These are phyloP conservation scores for Corvus moneduloides DNA, from an alignment of 2,113 vertebrate species.

Conservation along the genomic window DNA sequence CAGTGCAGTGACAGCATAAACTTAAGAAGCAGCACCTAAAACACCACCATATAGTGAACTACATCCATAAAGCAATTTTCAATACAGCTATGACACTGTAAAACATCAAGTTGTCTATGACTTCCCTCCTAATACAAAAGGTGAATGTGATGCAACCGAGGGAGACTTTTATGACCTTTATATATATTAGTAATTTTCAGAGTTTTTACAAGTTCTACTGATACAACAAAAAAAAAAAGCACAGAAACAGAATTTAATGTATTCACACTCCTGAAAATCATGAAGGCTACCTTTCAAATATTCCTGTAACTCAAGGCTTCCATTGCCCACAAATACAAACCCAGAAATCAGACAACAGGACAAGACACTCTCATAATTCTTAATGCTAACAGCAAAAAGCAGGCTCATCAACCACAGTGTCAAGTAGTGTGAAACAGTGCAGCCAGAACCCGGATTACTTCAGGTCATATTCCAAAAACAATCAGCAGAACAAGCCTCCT, in stretches of 20 bases:
- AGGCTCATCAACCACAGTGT: background rate
- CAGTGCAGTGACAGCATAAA: conserved; percentile 32
- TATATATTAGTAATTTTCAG: conserved; percentile 71
- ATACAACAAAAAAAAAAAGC: background rate
- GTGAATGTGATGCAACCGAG: conserved; percentile 52
- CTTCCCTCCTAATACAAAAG: conserved; percentile 60
- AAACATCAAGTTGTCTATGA: conserved; percentile 68
- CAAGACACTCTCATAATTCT: background rate
- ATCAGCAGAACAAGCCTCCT: background rate
- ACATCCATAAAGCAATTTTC: conserved; percentile 74
- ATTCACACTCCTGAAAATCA: background rate
- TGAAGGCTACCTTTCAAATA: background rate
- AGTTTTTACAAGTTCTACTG: background rate
- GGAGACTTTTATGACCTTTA: conserved; percentile 68
- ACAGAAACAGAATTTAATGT: background rate
- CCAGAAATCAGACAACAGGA: background rate
- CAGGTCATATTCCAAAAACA: background rate
- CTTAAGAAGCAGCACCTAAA: conserved; percentile 8
- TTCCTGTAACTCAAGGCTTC: background rate
- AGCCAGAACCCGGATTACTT: background rate
- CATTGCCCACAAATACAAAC: background rate
- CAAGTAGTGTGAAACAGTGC: background rate
- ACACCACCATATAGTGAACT: conserved; percentile 66
- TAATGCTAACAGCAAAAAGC: background rate
- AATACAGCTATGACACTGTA: conserved; percentile 56